A percentile compares a stretch with the other conserved stretches of the same genome.
Evolutionary conservation across 2,113 vertebrate species (phyloP).

Genomic region (Apus apus): DNA sequence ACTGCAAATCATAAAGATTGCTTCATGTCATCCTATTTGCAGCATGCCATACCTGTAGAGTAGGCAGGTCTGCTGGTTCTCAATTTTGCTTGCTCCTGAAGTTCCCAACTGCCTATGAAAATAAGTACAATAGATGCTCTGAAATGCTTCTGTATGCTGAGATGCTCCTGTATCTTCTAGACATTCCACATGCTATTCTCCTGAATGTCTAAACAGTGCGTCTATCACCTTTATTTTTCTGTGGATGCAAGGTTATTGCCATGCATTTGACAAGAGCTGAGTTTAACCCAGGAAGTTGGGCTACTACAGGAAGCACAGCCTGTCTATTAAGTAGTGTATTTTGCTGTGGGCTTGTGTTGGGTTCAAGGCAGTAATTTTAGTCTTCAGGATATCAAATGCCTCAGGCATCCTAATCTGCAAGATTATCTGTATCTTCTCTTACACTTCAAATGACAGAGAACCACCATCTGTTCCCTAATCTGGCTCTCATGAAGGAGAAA

Average conservation of each 20-base stretch:
- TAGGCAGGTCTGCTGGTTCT: background rate
- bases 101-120: background rate
- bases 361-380: slow-evolving; percentile 3
- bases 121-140: background rate
- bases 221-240: background rate
- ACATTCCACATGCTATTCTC: background rate
- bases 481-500: background rate
- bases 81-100: background rate
- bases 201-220: background rate
- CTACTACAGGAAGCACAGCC: background rate
- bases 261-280: background rate
- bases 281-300: background rate
- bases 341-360: background rate
- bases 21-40: background rate
- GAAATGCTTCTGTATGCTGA: background rate
- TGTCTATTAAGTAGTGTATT: background rate
- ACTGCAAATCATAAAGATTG: background rate
- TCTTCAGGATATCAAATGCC: background rate
- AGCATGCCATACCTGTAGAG: background rate
- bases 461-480: background rate
- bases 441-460: background rate
- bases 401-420: background rate
- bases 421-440: background rate
- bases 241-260: background rate
- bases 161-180: background rate